These are phyloP conservation scores for Oegoconia quadripuncta DNA, from an alignment of 2,888 invertebrate genomes.

Conservation along the genomic window DNA sequence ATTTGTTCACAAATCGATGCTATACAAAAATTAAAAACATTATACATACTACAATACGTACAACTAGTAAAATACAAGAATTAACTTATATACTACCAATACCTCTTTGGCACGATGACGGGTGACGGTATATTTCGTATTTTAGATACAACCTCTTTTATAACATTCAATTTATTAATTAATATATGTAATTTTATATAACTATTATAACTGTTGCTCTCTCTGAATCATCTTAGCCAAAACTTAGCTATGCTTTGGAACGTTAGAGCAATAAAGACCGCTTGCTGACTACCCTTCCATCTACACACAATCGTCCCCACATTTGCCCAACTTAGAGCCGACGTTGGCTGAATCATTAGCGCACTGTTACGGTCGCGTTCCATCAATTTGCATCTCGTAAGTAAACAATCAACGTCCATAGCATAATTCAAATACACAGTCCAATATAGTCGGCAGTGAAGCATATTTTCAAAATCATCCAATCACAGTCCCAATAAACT, in stretches of 20 bases:
- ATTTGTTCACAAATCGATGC: slow-evolving; percentile 54
- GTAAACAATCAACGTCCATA: too few species aligned
- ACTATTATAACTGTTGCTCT: slow-evolving; percentile 58
- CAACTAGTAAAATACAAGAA: slow-evolving; percentile 73
- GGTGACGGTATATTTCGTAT: slow-evolving; percentile 59
- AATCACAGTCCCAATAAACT: too few species aligned
- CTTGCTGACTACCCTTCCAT: too few species aligned
- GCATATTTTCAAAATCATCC: too few species aligned
- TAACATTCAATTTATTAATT: slow-evolving; percentile 67
- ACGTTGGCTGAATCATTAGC: too few species aligned
- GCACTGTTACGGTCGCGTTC: too few species aligned
- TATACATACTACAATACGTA: slow-evolving; percentile 74
- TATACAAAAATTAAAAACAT: slow-evolving; percentile 79
- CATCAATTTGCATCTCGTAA: too few species aligned
- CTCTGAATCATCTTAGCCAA: slow-evolving; percentile 59
- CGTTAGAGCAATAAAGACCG: slow-evolving; percentile 8
- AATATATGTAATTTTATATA: slow-evolving; percentile 56
- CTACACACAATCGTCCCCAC: too few species aligned
- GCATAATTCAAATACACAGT: too few species aligned
- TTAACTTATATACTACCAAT: slow-evolving; percentile 69
- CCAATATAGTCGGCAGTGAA: too few species aligned
- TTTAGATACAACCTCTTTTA: slow-evolving; percentile 75
- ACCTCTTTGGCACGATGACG: slow-evolving; percentile 51
- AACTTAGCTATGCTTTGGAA: slow-evolving; percentile 30
- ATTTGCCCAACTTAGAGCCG: too few species aligned